Evolutionary conservation across 2,888 invertebrate species (phyloP).

Genomic region (Caenorhabditis sp.): DNA sequence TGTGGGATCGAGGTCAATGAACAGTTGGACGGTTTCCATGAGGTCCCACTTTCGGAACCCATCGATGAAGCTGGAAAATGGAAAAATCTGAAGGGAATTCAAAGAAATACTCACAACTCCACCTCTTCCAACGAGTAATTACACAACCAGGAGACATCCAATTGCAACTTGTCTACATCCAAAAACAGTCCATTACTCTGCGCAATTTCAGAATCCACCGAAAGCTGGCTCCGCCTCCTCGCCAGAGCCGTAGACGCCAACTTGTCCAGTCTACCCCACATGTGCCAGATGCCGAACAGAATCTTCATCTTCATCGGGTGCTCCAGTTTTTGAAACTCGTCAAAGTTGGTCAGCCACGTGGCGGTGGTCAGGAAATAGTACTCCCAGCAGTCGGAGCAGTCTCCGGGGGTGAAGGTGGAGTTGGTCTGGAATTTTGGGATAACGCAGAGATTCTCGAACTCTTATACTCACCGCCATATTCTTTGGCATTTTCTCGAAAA

Average conservation of each 20-base stretch:
- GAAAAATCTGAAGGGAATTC: not conserved
- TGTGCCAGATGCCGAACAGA: slow-evolving; percentile 42
- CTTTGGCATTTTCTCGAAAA: slow-evolving; percentile 34
- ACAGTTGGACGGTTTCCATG: slow-evolving; percentile 25
- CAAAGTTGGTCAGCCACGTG: slow-evolving; percentile 48
- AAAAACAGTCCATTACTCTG: slow-evolving; percentile 52
- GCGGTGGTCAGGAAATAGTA: slow-evolving; percentile 40
- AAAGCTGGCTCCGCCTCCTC: slow-evolving; percentile 6
- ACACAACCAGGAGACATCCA: slow-evolving; percentile 45
- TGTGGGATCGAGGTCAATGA: slow-evolving; percentile 34
- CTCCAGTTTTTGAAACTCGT: slow-evolving; percentile 24
- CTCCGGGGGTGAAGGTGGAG: slow-evolving; percentile 18
- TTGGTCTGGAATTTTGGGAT: slow-evolving; percentile 25
- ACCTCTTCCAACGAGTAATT: slow-evolving; percentile 28
- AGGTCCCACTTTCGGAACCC: slow-evolving; percentile 44
- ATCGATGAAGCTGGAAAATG: slow-evolving; percentile 35
- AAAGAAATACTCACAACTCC: slow-evolving; percentile 39
- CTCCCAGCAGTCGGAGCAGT: slow-evolving; percentile 43
- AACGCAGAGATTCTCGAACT: not conserved
- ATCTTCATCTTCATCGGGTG: slow-evolving; percentile 24
- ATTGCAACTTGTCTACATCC: slow-evolving; percentile 43
- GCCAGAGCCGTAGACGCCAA: slow-evolving; percentile 34
- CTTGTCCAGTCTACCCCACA: slow-evolving; percentile 45
- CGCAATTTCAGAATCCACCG: slow-evolving; percentile 24
- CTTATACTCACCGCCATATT: slow-evolving; percentile 27